Conservation (phyloP, 35 echinoderm and acorn worm genomes). For the Diadema setosum region DNA sequence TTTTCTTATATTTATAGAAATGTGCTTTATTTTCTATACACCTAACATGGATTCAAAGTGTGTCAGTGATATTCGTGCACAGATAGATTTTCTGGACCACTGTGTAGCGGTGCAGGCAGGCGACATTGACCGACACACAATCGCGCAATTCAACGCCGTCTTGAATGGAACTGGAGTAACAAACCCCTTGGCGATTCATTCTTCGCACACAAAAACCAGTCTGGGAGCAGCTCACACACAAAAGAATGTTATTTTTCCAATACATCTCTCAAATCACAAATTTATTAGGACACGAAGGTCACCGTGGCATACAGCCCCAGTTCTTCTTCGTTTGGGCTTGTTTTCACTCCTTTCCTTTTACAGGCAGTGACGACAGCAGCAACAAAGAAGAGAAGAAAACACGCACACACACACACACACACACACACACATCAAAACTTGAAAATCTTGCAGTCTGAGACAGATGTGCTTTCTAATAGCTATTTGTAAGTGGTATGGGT, state of each 20-base stretch:
- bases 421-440: too few species aligned
- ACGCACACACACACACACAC: too few species aligned
- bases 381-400: too few species aligned
- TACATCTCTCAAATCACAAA: background rate
- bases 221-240: background rate
- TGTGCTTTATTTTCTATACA: too few species aligned
- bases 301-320: background rate
- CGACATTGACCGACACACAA: conserved; percentile 27
- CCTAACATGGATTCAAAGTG: too few species aligned
- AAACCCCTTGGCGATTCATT: conserved; percentile 6
- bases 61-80: background rate
- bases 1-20: too few species aligned
- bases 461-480: too few species aligned
- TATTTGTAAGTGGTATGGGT: too few species aligned
- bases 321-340: background rate
- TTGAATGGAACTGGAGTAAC: conserved; percentile 26
- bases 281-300: conserved; percentile 20
- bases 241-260: conserved; percentile 13
- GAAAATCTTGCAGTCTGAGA: too few species aligned
- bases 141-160: background rate
- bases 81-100: background rate
- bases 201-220: background rate
- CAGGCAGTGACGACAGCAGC: too few species aligned
- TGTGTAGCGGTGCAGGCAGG: background rate
- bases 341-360: background rate